phyloP scores from a whole-genome alignment of 2,113 vertebrate genomes.

The Ardeotis arabs region DNA sequence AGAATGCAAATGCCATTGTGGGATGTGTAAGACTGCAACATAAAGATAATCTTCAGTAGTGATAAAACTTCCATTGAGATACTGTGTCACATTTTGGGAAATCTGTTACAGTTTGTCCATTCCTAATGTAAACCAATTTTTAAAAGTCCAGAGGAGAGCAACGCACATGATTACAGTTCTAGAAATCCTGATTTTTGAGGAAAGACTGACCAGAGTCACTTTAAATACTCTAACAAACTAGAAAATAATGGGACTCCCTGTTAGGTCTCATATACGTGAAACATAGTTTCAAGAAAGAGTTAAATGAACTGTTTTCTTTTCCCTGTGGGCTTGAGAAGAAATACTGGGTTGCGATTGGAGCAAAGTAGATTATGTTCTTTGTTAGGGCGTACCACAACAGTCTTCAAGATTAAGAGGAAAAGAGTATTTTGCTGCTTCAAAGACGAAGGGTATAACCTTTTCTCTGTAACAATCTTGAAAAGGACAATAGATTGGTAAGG shows the following conservation, averaged over 20 bases:
- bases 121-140: not conserved
- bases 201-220: not conserved
- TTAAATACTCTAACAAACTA: not conserved
- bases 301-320: not conserved
- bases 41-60: not conserved
- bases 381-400: not conserved
- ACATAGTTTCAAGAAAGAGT: not conserved
- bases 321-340: not conserved
- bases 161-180: rapidly evolving
- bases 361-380: not conserved
- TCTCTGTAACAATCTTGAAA: not conserved
- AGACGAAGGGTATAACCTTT: not conserved
- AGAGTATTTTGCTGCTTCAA: not conserved
- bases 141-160: not conserved
- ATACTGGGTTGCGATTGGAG: not conserved
- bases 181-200: not conserved
- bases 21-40: not conserved
- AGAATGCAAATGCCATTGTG: not conserved
- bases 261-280: not conserved
- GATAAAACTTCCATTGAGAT: not conserved
- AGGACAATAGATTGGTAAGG: not conserved
- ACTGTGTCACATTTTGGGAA: not conserved
- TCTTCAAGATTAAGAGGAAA: not conserved
- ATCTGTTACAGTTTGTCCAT: not conserved
- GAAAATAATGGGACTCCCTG: not conserved